Conservation (phyloP, 2,113 vertebrate genomes). For the Oryzias celebensis region DNA sequence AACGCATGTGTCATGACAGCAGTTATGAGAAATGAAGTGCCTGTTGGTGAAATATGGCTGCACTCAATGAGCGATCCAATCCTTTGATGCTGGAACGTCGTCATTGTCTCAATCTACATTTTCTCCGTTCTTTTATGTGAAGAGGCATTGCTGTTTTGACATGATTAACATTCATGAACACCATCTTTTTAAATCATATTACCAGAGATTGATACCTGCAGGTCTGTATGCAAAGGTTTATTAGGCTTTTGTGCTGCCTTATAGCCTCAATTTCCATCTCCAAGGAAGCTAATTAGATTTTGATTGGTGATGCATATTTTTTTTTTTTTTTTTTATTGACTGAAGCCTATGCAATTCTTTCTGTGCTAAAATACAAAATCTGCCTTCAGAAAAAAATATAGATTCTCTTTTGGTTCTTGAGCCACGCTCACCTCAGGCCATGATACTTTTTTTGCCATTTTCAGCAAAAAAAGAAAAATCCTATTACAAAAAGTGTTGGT, state of each 20-base stretch:
- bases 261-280: background rate
- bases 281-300: too few species aligned
- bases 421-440: too few species aligned
- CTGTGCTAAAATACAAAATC: too few species aligned
- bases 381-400: too few species aligned
- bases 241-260: conserved; percentile 5
- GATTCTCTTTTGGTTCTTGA: too few species aligned
- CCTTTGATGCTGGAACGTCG: background rate
- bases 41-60: conserved; percentile 2
- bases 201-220: conserved; percentile 19
- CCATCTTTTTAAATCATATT: conserved; percentile 29
- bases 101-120: conserved; percentile 22
- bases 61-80: conserved; percentile 9
- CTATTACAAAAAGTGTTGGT: too few species aligned
- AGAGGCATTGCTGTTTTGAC: conserved; percentile 22
- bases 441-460: too few species aligned
- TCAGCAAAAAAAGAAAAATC: too few species aligned
- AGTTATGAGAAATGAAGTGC: conserved; percentile 24
- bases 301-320: too few species aligned
- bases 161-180: conserved; percentile 25
- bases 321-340: too few species aligned
- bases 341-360: too few species aligned
- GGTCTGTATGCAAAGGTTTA: conserved; percentile 12
- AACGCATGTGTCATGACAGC: conserved; percentile 23
- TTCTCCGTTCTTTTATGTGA: conserved; percentile 16